A percentile compares a stretch with the other conserved stretches of the same genome.
These are phyloP conservation scores for Cancer borealis DNA, from an alignment of 2,888 invertebrate genomes.

Conservation along the genomic window DNA sequence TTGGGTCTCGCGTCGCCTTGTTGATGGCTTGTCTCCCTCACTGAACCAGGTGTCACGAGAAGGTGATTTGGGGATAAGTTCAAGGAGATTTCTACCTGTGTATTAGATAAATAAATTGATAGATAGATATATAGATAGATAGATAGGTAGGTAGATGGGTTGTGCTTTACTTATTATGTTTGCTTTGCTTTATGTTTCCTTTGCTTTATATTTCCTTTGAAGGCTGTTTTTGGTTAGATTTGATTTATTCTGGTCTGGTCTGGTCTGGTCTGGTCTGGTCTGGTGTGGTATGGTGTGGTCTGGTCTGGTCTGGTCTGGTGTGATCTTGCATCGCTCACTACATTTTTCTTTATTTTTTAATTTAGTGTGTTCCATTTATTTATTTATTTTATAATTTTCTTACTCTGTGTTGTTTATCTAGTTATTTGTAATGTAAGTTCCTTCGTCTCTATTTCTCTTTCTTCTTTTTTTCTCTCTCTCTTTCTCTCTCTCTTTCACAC, in stretches of 20 bases:
- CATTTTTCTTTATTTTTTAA: neutral
- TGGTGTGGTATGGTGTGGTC: too few species aligned
- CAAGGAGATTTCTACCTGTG: neutral
- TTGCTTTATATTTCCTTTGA: too few species aligned
- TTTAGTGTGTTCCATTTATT: neutral
- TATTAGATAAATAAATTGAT: neutral
- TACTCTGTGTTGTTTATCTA: neutral
- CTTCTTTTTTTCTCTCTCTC: neutral
- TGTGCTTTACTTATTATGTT: too few species aligned
- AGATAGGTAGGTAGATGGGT: too few species aligned
- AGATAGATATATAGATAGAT: slow-evolving; percentile 48
- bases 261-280: too few species aligned
- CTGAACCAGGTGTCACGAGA: neutral
- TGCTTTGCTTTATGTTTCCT: too few species aligned
- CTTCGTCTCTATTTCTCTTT: too few species aligned
- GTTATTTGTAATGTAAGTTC: too few species aligned
- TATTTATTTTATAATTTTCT: neutral
- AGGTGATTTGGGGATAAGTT: neutral
- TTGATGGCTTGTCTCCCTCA: neutral
- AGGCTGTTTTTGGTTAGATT: too few species aligned
- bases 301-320: too few species aligned
- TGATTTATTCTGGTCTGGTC: too few species aligned
- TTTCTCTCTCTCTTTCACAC: neutral
- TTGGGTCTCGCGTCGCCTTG: neutral
- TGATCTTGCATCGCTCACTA: neutral